A percentile compares a stretch with the other conserved stretches of the same genome.
These are phyloP conservation scores for Ginglymostoma cirratum DNA, from an alignment of 2,113 vertebrate genomes.

Conservation along the genomic window DNA sequence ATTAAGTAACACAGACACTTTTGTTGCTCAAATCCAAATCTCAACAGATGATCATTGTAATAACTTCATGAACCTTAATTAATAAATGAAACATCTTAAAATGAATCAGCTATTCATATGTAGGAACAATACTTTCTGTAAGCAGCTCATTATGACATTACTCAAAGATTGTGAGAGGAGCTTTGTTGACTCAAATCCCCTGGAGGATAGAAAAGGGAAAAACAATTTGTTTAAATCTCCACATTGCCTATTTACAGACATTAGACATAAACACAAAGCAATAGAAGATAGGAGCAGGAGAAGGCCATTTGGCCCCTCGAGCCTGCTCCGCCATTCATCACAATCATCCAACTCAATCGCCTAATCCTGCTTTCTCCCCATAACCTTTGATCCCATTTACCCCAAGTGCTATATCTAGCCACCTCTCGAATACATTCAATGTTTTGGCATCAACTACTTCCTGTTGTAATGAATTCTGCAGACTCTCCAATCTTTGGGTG, in stretches of 20 bases:
- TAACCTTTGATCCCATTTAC: too few species aligned
- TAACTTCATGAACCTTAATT: not conserved
- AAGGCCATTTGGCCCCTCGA: too few species aligned
- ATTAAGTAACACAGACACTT: too few species aligned
- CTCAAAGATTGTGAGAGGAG: not conserved
- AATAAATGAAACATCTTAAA: not conserved
- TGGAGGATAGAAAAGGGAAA: not conserved
- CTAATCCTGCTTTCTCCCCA: too few species aligned
- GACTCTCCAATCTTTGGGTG: too few species aligned
- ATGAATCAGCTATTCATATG: not conserved
- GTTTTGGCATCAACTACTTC: too few species aligned
- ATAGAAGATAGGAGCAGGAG: not conserved
- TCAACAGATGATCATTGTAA: not conserved
- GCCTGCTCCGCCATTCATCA: too few species aligned
- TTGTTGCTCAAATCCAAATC: too few species aligned
- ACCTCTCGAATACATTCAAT: too few species aligned
- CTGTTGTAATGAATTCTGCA: too few species aligned
- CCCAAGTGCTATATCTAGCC: too few species aligned
- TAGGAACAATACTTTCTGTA: not conserved
- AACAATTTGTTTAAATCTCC: not conserved
- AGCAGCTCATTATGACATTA: not conserved
- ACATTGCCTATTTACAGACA: not conserved
- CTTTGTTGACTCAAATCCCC: not conserved
- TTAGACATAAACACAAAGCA: not conserved
- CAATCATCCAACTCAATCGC: too few species aligned